Evolutionary conservation across 2,797 vertebrate species (phyloP), one percentile per base, ranked within the genome.

Genomic region (Masticophis lateralis): DNA sequence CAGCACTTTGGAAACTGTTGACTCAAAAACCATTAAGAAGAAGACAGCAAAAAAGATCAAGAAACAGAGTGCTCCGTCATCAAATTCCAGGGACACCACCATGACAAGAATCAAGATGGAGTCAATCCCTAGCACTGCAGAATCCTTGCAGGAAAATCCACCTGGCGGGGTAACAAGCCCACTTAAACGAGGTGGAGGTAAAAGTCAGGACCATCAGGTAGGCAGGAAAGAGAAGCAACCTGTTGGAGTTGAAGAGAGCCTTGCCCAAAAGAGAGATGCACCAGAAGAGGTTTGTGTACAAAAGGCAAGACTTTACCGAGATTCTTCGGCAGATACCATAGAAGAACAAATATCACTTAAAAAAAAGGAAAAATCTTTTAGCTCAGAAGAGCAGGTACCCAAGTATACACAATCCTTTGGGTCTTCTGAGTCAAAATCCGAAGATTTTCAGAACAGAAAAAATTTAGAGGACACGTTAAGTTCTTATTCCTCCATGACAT

Each of bases 1-100:
- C 5, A 2, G 0, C 4, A 91, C 12, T 28, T 59, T 32, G 47
- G 91, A 92, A 87, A 95, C 93, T 89, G 12, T 7, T 0, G 87
- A 93, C 93, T 57, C 87, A 56, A 96, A 95, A 94, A 27, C 51
- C 22, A 1, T 91, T 60, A 96, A 11, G 56, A 96, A 95, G 91
- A 96, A 95, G 93, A 95, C 86, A 94, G 95, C 91, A 87, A 95
- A 95, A 37, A 96, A 94, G 86, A 96, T 94, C 66, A 66, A 93
- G 47, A 97, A 97, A 90, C 96, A 95, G 94, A 9, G 1, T 32
- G 27, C 53, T 6, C 0, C 91, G 90, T 28, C 95, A 22, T 89
- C 83, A 12, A n/a, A 86, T 94, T 89, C 96, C 92, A 94, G 94
- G 89, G 87, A 95, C 93, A 94, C 88, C 94, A 94, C 89, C 16